phyloP scores from a whole-genome alignment of 2,797 vertebrate species.

The Acrocephalus scirpaceus region DNA sequence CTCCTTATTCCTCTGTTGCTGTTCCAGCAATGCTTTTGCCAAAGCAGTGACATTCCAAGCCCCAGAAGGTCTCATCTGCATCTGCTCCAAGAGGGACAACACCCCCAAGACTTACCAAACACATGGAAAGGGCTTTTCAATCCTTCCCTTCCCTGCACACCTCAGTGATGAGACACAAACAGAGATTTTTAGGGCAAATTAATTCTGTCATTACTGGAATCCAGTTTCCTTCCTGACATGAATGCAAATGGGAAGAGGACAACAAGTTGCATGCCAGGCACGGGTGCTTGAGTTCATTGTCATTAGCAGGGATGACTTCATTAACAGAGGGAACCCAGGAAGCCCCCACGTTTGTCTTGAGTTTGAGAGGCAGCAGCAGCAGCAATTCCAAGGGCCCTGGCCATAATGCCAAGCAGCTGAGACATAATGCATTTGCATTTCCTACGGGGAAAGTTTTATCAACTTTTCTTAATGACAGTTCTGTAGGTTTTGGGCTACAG shows the following conservation, averaged over 20 bases:
- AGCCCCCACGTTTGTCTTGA: accelerated
- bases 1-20: not conserved
- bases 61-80: not conserved
- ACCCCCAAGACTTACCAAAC: not conserved
- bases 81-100: not conserved
- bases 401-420: not conserved
- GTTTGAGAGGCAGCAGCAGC: not conserved
- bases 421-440: not conserved
- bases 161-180: not conserved
- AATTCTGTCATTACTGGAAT: constrained; percentile 53
- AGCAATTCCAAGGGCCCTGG: not conserved
- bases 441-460: not conserved
- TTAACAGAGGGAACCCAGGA: constrained; percentile 19
- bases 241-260: constrained; percentile 52
- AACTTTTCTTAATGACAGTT: not conserved
- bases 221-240: constrained; percentile 58
- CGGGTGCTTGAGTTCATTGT: not conserved
- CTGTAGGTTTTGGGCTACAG: not conserved
- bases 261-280: not conserved
- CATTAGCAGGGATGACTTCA: constrained; percentile 57
- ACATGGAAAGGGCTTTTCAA: not conserved
- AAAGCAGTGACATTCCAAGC: not conserved
- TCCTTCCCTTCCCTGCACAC: not conserved
- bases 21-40: not conserved
- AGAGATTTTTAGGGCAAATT: not conserved